Percentiles rank a stretch among this genome's conserved stretches.
phyloP scores from a whole-genome alignment of 2,888 invertebrate genomes.

The Epistrophe grossulariae region DNA sequence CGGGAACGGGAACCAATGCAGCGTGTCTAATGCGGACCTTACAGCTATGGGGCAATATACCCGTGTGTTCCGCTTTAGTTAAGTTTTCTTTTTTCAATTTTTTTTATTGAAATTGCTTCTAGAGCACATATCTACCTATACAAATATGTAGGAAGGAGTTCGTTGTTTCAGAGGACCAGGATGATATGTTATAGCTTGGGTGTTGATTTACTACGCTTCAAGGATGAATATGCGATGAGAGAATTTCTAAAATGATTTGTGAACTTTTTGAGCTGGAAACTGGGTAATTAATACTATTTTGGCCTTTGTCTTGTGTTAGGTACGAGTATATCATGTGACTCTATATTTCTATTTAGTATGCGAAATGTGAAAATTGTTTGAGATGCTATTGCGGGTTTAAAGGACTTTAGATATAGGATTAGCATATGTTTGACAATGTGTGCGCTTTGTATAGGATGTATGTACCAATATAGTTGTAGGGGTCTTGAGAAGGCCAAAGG shows the following conservation, averaged over 20 bases:
- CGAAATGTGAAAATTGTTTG: constrained; percentile 26
- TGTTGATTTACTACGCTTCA: constrained; percentile 74
- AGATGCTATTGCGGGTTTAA: constrained; percentile 48
- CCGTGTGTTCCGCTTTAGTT: constrained; percentile 47
- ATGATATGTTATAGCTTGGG: constrained; percentile 25
- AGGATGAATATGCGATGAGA: constrained; percentile 67
- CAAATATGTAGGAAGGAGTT: constrained; percentile 3
- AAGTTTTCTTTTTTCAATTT: not conserved
- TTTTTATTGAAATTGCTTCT: constrained; percentile 20
- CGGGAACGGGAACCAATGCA: constrained; percentile 60
- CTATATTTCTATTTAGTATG: constrained; percentile 51
- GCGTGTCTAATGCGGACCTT: constrained; percentile 70
- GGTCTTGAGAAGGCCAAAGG: constrained; percentile 15
- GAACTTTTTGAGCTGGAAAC: constrained; percentile 63
- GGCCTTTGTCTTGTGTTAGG: constrained; percentile 12
- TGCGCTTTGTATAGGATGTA: not conserved
- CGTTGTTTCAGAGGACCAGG: constrained; percentile 1
- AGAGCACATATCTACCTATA: constrained; percentile 3
- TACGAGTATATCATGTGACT: not conserved
- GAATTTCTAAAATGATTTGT: constrained; percentile 70
- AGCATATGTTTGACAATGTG: constrained; percentile 28
- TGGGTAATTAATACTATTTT: constrained; percentile 67
- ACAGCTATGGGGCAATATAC: constrained; percentile 65
- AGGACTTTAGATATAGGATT: constrained; percentile 50
- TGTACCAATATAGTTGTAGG: too few species aligned